These are phyloP conservation scores for Myotis davidii DNA, from an alignment of 2,113 vertebrate genomes.

Conservation along the genomic window DNA sequence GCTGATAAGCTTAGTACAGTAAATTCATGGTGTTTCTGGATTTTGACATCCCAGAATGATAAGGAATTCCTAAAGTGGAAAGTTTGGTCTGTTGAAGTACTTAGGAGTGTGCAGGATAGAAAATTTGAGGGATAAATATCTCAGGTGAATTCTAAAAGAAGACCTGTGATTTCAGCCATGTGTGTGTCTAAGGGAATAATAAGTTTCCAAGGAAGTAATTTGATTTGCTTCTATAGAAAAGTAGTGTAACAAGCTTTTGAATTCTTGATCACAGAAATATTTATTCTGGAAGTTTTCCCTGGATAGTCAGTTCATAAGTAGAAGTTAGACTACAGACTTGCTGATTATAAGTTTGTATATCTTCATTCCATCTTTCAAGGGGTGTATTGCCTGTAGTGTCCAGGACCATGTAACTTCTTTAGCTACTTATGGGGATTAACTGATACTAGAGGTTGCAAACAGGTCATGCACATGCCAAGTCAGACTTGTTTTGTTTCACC, in stretches of 20 bases:
- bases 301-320: not conserved
- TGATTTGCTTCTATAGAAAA: not conserved
- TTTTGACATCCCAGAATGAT: not conserved
- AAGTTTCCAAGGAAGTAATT: not conserved
- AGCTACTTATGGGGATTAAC: not conserved
- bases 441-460: not conserved
- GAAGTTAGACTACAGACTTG: not conserved
- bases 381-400: not conserved
- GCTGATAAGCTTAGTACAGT: not conserved
- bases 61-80: slow-evolving; percentile 22
- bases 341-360: not conserved
- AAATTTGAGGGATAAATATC: not conserved
- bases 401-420: not conserved
- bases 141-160: not conserved
- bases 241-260: not conserved
- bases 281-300: not conserved
- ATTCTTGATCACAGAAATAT: not conserved
- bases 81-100: not conserved
- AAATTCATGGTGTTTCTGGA: not conserved
- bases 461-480: not conserved
- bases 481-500: not conserved
- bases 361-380: not conserved
- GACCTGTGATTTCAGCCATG: not conserved
- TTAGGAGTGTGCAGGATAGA: not conserved
- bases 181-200: not conserved